phyloP scores from a whole-genome alignment of 2,888 invertebrate genomes.

The Heteromyza rotundicornis region DNA sequence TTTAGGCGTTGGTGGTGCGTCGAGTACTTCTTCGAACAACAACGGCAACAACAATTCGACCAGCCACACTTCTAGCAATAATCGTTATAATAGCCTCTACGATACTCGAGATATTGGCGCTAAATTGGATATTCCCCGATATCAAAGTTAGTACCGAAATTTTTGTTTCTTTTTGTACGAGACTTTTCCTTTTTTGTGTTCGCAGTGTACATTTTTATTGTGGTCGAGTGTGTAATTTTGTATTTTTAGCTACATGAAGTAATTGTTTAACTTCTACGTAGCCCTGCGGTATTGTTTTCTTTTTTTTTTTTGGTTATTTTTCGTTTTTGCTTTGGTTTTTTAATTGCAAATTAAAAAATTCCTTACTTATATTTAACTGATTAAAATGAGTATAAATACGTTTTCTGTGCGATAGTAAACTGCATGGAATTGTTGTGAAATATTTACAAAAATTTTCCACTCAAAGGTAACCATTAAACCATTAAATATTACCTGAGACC shows the following conservation, averaged over 20 bases:
- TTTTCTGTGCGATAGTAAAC: no score
- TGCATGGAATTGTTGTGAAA: no score
- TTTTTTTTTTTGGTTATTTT: no score
- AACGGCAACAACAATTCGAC: conserved; percentile 14
- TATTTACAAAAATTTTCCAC: no score
- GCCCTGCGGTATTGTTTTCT: background rate
- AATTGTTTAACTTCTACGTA: background rate
- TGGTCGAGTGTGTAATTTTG: background rate
- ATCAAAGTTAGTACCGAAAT: conserved; percentile 49
- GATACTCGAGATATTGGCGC: background rate
- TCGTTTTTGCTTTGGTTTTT: no score
- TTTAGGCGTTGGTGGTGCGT: conserved; percentile 30
- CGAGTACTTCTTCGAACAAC: conserved; percentile 16
- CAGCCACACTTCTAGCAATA: conserved; percentile 16
- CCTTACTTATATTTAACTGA: no score
- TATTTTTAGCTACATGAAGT: conserved; percentile 17
- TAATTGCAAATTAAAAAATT: no score
- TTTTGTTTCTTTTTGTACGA: no score
- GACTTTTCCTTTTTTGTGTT: no score
- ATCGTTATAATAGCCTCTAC: background rate
- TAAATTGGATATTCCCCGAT: conserved; percentile 42
- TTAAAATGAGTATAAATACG: no score
- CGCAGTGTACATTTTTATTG: background rate
- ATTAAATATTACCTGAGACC: no score
- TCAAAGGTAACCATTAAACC: no score